Percentiles rank a stretch among this genome's conserved stretches.
These are phyloP conservation scores for Charaxes varanes DNA, from an alignment of 1,140 invertebrate species.

Conservation along the genomic window DNA sequence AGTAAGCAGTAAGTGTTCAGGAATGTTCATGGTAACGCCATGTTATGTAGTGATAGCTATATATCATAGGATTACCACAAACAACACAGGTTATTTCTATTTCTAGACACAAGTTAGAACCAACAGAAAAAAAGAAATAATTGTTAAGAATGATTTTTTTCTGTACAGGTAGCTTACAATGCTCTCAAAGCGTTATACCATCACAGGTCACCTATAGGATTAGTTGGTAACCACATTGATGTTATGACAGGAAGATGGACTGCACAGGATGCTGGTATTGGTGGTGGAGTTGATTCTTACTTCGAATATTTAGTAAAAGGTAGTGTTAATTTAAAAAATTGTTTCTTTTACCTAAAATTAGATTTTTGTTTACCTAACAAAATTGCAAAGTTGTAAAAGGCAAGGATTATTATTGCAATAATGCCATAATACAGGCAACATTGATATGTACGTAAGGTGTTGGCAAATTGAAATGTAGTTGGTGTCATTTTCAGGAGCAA, in stretches of 20 bases:
- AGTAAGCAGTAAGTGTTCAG: background rate
- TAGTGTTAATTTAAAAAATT: slow-evolving; percentile 23
- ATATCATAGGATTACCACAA: too few relatives aligned
- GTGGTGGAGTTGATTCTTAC: slow-evolving; percentile 98
- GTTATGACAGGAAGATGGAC: slow-evolving; percentile 97
- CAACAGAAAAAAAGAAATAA: too few relatives aligned
- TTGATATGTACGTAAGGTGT: too few relatives aligned
- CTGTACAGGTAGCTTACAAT: slow-evolving; percentile 87
- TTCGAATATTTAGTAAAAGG: slow-evolving; percentile 99
- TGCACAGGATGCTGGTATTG: slow-evolving; percentile 94
- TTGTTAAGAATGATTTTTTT: slow-evolving; percentile 6
- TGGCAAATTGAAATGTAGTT: too few relatives aligned
- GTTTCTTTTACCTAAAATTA: too few relatives aligned
- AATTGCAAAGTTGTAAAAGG: too few relatives aligned
- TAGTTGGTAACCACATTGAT: slow-evolving; percentile 98
- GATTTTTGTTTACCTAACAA: too few relatives aligned
- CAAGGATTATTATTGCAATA: too few relatives aligned
- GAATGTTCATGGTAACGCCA: background rate
- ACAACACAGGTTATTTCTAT: too few relatives aligned
- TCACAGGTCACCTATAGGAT: slow-evolving; percentile 89
- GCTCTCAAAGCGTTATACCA: slow-evolving; percentile 93
- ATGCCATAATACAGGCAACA: too few relatives aligned
- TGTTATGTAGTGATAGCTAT: too few relatives aligned
- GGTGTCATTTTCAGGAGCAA: slow-evolving; percentile 78
- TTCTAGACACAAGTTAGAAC: too few relatives aligned